phyloP scores from a whole-genome alignment of 2,113 vertebrate species.

The Hypomesus transpacificus region DNA sequence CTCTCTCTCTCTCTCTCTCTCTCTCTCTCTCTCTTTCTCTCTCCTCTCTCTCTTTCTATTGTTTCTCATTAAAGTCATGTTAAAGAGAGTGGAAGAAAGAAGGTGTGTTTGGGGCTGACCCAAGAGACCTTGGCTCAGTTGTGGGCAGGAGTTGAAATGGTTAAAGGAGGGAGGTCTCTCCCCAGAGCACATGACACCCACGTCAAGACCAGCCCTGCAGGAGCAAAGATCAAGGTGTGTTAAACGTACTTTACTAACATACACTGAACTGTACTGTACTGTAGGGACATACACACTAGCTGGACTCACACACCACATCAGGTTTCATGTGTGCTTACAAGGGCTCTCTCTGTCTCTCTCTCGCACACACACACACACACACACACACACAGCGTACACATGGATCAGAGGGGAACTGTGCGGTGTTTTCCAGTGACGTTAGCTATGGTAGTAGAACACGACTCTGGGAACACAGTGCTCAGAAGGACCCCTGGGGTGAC shows the following conservation, averaged over 20 bases:
- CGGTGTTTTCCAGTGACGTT: constrained; percentile 45
- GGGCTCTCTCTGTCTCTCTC: not conserved
- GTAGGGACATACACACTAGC: constrained; percentile 22
- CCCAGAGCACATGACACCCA: constrained; percentile 57
- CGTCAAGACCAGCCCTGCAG: constrained; percentile 14
- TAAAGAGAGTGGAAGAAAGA: constrained; percentile 31
- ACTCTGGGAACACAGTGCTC: constrained; percentile 24
- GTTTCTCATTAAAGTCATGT: constrained; percentile 60
- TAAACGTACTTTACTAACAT: not conserved
- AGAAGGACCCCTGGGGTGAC: constrained; percentile 46
- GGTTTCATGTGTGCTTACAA: too few species aligned
- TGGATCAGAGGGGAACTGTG: not conserved
- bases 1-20: constrained; percentile 37
- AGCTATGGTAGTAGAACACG: constrained; percentile 31
- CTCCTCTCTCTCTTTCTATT: constrained; percentile 40
- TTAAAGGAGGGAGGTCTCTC: constrained; percentile 62
- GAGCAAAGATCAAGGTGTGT: constrained; percentile 17
- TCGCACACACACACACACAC: constrained; percentile 39
- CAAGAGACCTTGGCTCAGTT: constrained; percentile 52
- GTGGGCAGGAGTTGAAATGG: constrained; percentile 53
- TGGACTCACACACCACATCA: constrained; percentile 16
- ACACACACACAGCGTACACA: not conserved
- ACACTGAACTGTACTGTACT: not conserved
- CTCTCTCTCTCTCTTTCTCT: constrained; percentile 14
- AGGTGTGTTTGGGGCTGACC: constrained; percentile 52